A percentile compares a stretch with the other conserved stretches of the same genome.
Conservation (phyloP, 35 echinoderm and acorn worm species). For the Holothuria glaberrima region DNA sequence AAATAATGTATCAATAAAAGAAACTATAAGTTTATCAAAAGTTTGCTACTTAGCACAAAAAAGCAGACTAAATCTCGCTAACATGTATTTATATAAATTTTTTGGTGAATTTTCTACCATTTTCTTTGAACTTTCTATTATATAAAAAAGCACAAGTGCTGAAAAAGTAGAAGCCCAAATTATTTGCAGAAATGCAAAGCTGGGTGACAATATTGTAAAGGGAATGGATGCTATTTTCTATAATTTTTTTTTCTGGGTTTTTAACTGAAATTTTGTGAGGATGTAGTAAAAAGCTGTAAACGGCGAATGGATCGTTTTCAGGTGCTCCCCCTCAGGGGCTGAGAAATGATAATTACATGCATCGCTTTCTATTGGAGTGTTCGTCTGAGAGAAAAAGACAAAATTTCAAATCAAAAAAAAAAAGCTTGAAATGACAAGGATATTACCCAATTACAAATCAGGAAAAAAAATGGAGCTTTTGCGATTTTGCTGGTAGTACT, state of each 20-base stretch:
- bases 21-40: constrained; percentile 32
- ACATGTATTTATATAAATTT: constrained; percentile 20
- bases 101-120: constrained; percentile 27
- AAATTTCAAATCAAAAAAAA: too few relatives aligned
- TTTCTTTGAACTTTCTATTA: constrained; percentile 36
- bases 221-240: constrained; percentile 35
- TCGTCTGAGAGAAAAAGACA: too few relatives aligned
- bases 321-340: too few relatives aligned
- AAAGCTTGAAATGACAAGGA: too few relatives aligned
- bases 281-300: neutral
- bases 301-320: too few relatives aligned
- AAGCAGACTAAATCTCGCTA: constrained; percentile 11
- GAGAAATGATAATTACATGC: too few relatives aligned
- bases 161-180: constrained; percentile 52
- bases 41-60: constrained; percentile 23
- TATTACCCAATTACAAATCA: too few relatives aligned
- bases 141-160: constrained; percentile 45
- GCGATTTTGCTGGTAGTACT: too few relatives aligned
- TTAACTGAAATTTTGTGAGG: constrained; percentile 24
- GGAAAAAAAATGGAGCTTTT: too few relatives aligned
- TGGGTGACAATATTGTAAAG: constrained; percentile 39
- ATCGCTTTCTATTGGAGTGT: too few relatives aligned
- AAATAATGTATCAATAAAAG: constrained; percentile 9
- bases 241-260: neutral
- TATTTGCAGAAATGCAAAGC: constrained; percentile 48